Evolutionary conservation across 1,140 invertebrate genomes (phyloP), one percentile per base, ranked within the genome.

Genomic region (Papilio helenus): DNA sequence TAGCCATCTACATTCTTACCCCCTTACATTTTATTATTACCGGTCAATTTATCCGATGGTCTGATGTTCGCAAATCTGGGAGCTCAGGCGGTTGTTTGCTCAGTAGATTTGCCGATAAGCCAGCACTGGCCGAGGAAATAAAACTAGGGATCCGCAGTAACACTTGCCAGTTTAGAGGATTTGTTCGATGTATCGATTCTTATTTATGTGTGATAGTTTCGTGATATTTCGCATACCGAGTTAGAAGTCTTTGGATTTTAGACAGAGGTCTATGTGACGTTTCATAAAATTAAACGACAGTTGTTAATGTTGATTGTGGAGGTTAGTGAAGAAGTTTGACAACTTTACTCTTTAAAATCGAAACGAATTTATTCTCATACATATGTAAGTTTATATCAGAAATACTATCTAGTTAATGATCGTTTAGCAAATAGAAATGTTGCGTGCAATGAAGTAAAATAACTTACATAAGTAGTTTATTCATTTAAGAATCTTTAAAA

Each of bases 21-120:
- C 93, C 93, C 92, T 93, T 94, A 93, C 93, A 89, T 94, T 93
- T 94, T 93, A 92, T 94, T 93, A 94, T 93, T 92, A 92, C 93
- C 93, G 91, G 91, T 92, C 93, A 92, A 94, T 94, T 93, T 94
- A 92, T 94, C 92, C 87, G 86, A 88, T 89, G 78, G 88, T 80
- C 84, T 79, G 77, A 76, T 87, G 91, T 93, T 89, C 86, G 90
- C 90, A 91, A 90, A 90, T 92, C 89, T 92, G 87, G 85, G 84
- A 83, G 89, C 87, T 83, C 72, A 72, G 81, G 84, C 81, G 87
- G 86, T 84, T 93, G 90, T 92, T 92, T 89, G 86, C 85, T 84
- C 89, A 79, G 87, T 89, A 89, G 90, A 93, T 94, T 85, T 83
- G 78, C 77, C 80, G 92, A 93, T 93, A 92, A 86, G 80, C 76